Conservation (phyloP, 2,113 vertebrate genomes). For the Sinocyclocheilus anshuiensis region DNA sequence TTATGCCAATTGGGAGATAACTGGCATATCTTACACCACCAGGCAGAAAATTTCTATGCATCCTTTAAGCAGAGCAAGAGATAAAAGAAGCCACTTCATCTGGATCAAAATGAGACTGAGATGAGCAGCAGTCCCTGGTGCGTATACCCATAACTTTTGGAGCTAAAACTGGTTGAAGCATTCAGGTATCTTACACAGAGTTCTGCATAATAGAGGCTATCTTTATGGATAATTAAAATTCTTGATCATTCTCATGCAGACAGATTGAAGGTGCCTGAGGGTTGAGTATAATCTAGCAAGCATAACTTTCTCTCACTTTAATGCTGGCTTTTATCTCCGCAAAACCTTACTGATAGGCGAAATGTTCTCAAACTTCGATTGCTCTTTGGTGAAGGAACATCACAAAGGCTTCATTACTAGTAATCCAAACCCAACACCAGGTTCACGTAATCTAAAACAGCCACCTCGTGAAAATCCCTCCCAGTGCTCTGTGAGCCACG, state of each 20-base stretch:
- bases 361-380: slow-evolving; percentile 2
- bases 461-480: not conserved
- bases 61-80: slow-evolving; percentile 9
- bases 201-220: not conserved
- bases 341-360: not conserved
- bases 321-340: slow-evolving; percentile 1
- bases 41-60: not conserved
- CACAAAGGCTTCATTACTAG: not conserved
- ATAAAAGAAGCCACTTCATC: slow-evolving; percentile 33
- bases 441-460: not conserved
- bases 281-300: slow-evolving; percentile 22
- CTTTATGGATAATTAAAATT: slow-evolving; percentile 22
- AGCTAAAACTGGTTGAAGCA: slow-evolving; percentile 10
- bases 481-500: not conserved
- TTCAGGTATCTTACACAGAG: slow-evolving; percentile 19
- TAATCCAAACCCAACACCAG: slow-evolving; percentile 20
- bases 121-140: not conserved
- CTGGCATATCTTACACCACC: not conserved
- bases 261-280: slow-evolving; percentile 24
- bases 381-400: not conserved
- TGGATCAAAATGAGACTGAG: not conserved
- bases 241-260: slow-evolving; percentile 22
- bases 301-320: not conserved
- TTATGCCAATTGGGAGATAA: slow-evolving; percentile 15
- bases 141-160: not conserved